Base-by-base conservation (phyloP, 2,113 vertebrate species). In the Spermophilus dauricus region DNA sequence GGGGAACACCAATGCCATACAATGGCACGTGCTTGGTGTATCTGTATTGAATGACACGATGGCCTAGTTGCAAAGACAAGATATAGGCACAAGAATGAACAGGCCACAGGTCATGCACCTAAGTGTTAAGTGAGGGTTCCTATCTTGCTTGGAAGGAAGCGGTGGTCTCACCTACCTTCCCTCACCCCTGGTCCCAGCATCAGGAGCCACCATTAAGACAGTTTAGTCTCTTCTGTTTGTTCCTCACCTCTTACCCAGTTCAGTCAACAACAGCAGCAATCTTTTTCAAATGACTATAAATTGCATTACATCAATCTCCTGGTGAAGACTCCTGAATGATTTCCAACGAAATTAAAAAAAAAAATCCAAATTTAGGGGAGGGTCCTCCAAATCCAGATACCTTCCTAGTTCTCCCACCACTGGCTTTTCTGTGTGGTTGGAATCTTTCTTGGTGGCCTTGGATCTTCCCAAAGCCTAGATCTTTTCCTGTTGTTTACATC, bases 281-380 rank as follows among this genome's bases (percentile, higher is more conserved):
- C 30, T 89, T 65, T 75, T 39, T 8, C 32, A 92, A 95, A 34
- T 86, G 48, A 84, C 77, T 67, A 51, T 84, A 95, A 84, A 84
- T 86, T 24, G 75, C 48, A 80, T 95, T 51, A 86, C 8, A 70
- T 86, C 51, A 86, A 70, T 61, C 45, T 32, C 6, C 30, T 78
- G 42, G 89, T 95, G 81, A 56, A 82, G 93, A 77, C 30, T 96
- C 42, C 58, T 81, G n/a, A 73, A 82, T 86, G 86, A 39, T 86
- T 93, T 93, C 51, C 93, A 75, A 30, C 87, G 48, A 76, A 80
- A 91, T n/a, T n/a, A n/a, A n/a, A n/a, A n/a, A n/a, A n/a, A n/a
- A 85, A 69, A 92, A 84, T 82, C 39, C 48, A 32, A 61, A 63
- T 39, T 86, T 91, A 85, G 22, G 14, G 8, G 18, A 65, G 18